Conservation (phyloP, 2,797 vertebrate genomes). For the Cygnus olor region DNA sequence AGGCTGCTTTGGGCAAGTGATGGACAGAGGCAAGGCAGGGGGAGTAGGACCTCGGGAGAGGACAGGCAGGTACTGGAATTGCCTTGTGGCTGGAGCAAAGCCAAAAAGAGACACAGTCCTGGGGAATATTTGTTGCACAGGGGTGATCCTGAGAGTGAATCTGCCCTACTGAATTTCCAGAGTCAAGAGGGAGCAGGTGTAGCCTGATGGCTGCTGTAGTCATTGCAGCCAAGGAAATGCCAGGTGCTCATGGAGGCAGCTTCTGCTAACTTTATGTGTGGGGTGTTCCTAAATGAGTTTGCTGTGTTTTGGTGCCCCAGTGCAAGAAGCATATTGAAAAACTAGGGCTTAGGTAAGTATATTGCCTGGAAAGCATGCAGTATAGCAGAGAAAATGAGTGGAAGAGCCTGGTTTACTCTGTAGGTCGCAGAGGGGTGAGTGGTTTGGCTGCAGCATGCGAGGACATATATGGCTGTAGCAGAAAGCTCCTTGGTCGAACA, state of each 20-base stretch:
- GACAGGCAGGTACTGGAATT: rapidly evolving
- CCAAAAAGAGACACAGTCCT: background rate
- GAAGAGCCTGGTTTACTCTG: background rate
- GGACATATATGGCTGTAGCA: background rate
- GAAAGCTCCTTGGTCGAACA: background rate
- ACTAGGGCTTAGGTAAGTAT: background rate
- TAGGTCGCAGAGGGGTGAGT: background rate
- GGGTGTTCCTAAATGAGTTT: background rate
- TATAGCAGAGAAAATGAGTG: background rate
- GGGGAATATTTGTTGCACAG: background rate
- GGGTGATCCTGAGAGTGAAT: background rate
- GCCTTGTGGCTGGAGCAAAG: background rate
- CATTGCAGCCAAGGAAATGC: background rate
- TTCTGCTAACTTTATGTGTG: background rate
- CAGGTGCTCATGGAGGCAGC: background rate
- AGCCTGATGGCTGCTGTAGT: background rate
- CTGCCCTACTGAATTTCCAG: background rate
- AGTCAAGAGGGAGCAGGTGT: background rate
- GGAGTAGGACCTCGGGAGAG: background rate
- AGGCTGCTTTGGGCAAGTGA: background rate
- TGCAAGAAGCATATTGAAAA: background rate
- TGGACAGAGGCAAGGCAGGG: background rate
- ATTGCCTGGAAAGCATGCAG: background rate
- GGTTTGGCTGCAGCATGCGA: background rate
- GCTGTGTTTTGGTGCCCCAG: background rate